Conservation (phyloP, 2,113 vertebrate genomes). For the Larimichthys polyactis region DNA sequence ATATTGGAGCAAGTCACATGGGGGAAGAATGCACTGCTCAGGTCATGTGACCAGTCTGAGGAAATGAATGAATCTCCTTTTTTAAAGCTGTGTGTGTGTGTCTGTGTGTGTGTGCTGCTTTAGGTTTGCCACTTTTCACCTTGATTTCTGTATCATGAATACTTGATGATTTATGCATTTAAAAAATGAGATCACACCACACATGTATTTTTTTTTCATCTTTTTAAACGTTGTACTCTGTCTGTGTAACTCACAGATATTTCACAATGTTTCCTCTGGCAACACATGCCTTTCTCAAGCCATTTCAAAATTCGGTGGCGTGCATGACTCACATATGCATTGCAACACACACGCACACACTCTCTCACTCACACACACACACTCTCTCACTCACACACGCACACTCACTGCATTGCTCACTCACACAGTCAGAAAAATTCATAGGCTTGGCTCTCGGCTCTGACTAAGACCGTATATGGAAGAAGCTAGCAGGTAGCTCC, state of each 20-base stretch:
- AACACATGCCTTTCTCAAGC: constrained; percentile 7
- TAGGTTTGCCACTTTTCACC: background rate
- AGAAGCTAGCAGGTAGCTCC: constrained; percentile 73
- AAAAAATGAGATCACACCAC: background rate
- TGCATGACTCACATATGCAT: constrained; percentile 53
- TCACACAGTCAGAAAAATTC: constrained; percentile 67
- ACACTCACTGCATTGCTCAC: constrained; percentile 66
- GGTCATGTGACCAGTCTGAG: constrained; percentile 76
- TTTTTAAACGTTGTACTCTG: constrained; percentile 3
- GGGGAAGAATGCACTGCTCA: constrained; percentile 71
- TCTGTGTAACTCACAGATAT: background rate
- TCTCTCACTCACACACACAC: background rate
- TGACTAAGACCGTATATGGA: constrained; percentile 78
- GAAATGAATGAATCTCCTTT: constrained; percentile 76
- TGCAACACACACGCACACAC: constrained; percentile 40
- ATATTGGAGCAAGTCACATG: constrained; percentile 79
- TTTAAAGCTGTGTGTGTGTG: constrained; percentile 60
- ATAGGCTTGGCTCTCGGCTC: constrained; percentile 65
- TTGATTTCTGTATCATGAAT: background rate
- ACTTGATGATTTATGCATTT: background rate
- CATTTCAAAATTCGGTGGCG: constrained; percentile 34
- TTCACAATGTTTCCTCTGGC: constrained; percentile 20
- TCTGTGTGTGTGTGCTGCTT: constrained; percentile 19
- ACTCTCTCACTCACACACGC: background rate
- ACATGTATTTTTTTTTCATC: background rate